Evolutionary conservation across 1,140 invertebrate species (phyloP), one percentile per base, ranked within the genome.

Genomic region (Mercenaria mercenaria): DNA sequence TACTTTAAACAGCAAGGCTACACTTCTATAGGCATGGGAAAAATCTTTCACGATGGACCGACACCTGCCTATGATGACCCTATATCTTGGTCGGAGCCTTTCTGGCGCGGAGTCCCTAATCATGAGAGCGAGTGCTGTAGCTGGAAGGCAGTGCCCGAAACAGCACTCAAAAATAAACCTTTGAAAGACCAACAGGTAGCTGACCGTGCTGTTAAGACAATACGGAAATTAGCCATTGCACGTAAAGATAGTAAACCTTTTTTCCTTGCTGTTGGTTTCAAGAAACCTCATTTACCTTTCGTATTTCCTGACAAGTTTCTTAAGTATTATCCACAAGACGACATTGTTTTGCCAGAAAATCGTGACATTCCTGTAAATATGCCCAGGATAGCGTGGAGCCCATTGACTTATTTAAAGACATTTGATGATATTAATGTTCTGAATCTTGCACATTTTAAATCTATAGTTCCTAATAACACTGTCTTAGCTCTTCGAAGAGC

Each of bases 211-310:
- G 59, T 86, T 11, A 41, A 52, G 67, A 86, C 83, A 34, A n/a
- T 86, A 26, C 43, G 37, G 23, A 76, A 39, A 74, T 13, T 84
- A 4, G 64, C 61, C 1, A 34, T 11, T 13, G 61, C 67, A 39
- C 29, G 69, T 1, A 47, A 50, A 20, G 79, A 67, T 0, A 26
- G 81, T 18, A 52, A 88, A 77, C 91, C 87, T 18, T 93, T 93
- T 82, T 93, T 93, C 61, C n/a, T 93, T 23, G 92, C 92, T 13
- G 90, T 90, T 6, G 92, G 92, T 0, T 93, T 93, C 74, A 81
- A 91, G 76, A 93, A 93, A 50, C 92, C 92, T 18, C 86, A 93
- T 69, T 72, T 93, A n/a, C 92, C 92, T 0, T 93, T 91, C 39
- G 83, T 91, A 18, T 93, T 91, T 52, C 76, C 74, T 47, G 59